A percentile compares a stretch with the other conserved stretches of the same genome.
These are phyloP conservation scores for Onchidella celtica DNA, from an alignment of 2,888 invertebrate genomes.

Conservation along the genomic window DNA sequence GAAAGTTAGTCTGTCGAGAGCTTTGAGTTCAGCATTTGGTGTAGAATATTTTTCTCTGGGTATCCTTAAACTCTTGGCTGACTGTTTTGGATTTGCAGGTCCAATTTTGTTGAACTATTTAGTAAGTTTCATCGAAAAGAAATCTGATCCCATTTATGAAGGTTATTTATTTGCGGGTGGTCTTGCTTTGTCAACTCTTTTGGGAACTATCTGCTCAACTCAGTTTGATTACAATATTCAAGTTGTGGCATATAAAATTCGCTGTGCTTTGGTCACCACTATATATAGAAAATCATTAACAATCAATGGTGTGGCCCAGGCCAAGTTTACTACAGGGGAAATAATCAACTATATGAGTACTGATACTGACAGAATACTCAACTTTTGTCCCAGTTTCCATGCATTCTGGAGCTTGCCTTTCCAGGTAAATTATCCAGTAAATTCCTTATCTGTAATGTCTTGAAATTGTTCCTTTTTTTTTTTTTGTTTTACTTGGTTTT, in stretches of 20 bases:
- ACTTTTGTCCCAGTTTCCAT: conserved; percentile 97
- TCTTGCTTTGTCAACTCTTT: conserved; percentile 85
- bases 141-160: conserved; percentile 83
- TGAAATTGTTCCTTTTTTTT: neutral
- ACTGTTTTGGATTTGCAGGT: conserved; percentile 91
- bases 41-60: conserved; percentile 76
- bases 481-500: no score
- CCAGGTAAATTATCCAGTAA: conserved; percentile 76
- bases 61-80: conserved; percentile 87
- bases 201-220: conserved; percentile 89
- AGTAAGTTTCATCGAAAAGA: conserved; percentile 89
- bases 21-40: conserved; percentile 75
- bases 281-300: conserved; percentile 88
- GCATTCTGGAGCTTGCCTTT: conserved; percentile 97
- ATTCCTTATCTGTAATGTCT: neutral
- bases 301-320: conserved; percentile 80
- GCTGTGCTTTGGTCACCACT: conserved; percentile 90
- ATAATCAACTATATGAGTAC: conserved; percentile 98
- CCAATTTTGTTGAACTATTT: conserved; percentile 92
- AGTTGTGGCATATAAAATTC: conserved; percentile 90
- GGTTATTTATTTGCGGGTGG: conserved; percentile 83
- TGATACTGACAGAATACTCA: conserved; percentile 96
- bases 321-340: conserved; percentile 86
- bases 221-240: conserved; percentile 94
- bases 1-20: conserved; percentile 60